Percentiles rank a stretch among this genome's conserved stretches.
phyloP scores from a whole-genome alignment of 2,797 vertebrate species.

The Mus caroli region DNA sequence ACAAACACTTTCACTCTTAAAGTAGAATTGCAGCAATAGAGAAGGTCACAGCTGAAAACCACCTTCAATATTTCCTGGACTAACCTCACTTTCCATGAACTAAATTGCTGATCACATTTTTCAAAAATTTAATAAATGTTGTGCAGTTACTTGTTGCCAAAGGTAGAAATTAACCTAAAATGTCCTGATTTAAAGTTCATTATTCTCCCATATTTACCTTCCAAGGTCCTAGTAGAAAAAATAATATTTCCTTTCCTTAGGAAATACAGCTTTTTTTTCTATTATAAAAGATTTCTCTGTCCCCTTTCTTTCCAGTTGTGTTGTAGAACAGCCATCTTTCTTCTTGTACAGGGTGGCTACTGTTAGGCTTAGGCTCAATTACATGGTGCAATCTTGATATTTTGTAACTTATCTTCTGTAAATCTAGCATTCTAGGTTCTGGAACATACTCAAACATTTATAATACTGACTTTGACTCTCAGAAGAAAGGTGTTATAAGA shows the following conservation, averaged over 20 bases:
- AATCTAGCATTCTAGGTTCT: background rate
- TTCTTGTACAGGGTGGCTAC: constrained; percentile 32
- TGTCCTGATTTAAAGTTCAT: constrained; percentile 69
- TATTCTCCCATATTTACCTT: constrained; percentile 55
- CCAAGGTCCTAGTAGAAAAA: constrained; percentile 14
- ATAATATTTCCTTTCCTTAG: constrained; percentile 59
- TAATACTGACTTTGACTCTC: background rate
- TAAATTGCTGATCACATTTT: constrained; percentile 62
- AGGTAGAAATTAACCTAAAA: constrained; percentile 62
- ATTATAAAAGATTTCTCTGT: constrained; percentile 53
- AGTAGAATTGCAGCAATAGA: constrained; percentile 47
- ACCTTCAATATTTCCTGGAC: constrained; percentile 49
- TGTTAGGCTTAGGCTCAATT: constrained; percentile 35
- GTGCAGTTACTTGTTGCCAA: constrained; percentile 51
- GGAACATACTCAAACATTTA: background rate
- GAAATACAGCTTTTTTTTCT: constrained; percentile 58
- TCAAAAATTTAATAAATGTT: constrained; percentile 59
- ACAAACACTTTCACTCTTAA: constrained; percentile 42
- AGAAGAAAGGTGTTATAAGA: constrained; percentile 5
- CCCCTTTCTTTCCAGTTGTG: constrained; percentile 48
- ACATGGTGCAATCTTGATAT: background rate
- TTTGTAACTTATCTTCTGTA: background rate
- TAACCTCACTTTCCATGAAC: constrained; percentile 39
- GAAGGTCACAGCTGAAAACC: constrained; percentile 67
- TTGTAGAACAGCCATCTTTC: background rate